phyloP scores from a whole-genome alignment of 2,113 vertebrate genomes.

The Xenus cinereus region DNA sequence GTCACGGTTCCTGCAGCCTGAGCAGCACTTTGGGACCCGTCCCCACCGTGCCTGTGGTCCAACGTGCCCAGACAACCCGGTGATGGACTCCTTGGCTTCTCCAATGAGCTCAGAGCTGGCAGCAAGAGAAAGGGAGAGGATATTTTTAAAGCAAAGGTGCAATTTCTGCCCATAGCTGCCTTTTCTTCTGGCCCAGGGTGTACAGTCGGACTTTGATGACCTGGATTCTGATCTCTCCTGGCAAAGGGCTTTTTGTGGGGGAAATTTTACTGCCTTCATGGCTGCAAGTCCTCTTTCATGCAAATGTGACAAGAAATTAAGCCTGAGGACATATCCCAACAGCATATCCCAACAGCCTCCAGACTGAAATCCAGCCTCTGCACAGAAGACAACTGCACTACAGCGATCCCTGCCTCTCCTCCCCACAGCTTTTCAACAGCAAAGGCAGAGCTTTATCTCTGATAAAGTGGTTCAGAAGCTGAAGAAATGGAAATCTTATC shows the following conservation, averaged over 20 bases:
- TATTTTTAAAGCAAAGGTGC: neutral
- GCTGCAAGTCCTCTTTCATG: neutral
- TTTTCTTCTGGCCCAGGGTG: neutral
- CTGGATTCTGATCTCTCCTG: neutral
- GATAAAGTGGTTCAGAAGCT: neutral
- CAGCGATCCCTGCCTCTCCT: neutral
- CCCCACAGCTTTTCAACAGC: neutral
- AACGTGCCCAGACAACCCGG: neutral
- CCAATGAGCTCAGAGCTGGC: neutral
- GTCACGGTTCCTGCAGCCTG: fast-evolving
- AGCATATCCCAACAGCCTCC: neutral
- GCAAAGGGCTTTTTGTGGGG: neutral
- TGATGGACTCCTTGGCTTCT: neutral
- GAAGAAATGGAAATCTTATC: neutral
- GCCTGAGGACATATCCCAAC: neutral
- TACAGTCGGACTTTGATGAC: fast-evolving
- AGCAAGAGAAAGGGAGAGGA: neutral
- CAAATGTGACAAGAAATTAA: neutral
- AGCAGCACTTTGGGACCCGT: neutral
- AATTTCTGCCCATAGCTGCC: fast-evolving
- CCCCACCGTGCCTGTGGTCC: neutral
- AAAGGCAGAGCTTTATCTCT: neutral
- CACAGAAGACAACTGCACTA: neutral
- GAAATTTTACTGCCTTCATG: neutral
- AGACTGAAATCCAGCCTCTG: neutral